Conservation (phyloP, 1,140 invertebrate species). For the Catajapyx aquilonaris region DNA sequence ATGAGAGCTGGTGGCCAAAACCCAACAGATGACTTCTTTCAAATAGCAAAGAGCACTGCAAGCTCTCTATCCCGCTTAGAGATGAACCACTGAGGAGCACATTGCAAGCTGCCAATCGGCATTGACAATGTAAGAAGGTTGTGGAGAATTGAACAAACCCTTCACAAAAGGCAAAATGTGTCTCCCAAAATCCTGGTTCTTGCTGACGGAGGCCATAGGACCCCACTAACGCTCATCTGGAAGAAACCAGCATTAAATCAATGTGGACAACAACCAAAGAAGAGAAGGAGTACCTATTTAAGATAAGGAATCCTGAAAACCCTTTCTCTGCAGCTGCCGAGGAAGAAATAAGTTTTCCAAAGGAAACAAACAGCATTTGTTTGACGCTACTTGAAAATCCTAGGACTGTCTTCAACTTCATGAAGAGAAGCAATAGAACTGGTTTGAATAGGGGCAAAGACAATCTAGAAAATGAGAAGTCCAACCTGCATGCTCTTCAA, state of each 20-base stretch:
- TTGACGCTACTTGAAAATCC: not conserved
- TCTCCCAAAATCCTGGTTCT: not conserved
- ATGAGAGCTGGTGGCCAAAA: not conserved
- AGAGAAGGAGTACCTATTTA: not conserved
- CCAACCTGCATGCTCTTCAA: not conserved
- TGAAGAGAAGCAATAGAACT: not conserved
- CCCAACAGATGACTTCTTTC: not conserved
- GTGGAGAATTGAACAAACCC: not conserved
- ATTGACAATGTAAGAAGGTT: not conserved
- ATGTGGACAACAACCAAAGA: not conserved
- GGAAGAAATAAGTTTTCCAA: not conserved
- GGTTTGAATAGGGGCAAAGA: not conserved
- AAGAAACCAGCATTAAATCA: not conserved
- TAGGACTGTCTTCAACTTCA: not conserved
- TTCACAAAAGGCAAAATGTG: not conserved
- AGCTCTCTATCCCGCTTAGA: not conserved
- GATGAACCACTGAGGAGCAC: not conserved
- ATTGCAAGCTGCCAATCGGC: not conserved
- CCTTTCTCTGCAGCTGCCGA: not conserved
- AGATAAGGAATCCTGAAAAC: not conserved
- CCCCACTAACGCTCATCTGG: not conserved
- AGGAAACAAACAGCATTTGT: not conserved
- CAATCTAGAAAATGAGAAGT: not conserved
- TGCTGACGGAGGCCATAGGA: not conserved
- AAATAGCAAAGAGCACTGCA: not conserved